These are phyloP conservation scores for Antheraea assamensis DNA, from an alignment of 2,888 invertebrate genomes.

Conservation along the genomic window DNA sequence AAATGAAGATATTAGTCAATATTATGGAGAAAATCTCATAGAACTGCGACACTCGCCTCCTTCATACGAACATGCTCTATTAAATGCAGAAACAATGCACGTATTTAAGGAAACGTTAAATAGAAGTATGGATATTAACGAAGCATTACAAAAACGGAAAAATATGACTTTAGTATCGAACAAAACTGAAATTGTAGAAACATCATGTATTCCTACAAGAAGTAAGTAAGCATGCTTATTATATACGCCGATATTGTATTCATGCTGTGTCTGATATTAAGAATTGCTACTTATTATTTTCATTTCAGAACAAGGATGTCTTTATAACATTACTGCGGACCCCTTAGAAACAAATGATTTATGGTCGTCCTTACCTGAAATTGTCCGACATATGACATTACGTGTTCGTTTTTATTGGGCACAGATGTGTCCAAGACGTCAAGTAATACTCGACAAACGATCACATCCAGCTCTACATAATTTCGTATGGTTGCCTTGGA, in stretches of 20 bases:
- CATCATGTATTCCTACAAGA: conserved; percentile 49
- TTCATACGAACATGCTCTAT: conserved; percentile 43
- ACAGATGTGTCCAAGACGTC: conserved; percentile 41
- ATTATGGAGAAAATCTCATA: conserved; percentile 42
- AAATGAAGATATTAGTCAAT: conserved; percentile 34
- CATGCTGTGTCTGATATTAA: too few species aligned
- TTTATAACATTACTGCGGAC: conserved; percentile 51
- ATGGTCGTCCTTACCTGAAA: conserved; percentile 46
- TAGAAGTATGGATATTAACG: conserved; percentile 37
- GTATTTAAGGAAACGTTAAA: conserved; percentile 48
- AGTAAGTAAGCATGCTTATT: conserved; percentile 34
- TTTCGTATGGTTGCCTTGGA: conserved; percentile 53
- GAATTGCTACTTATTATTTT: neutral
- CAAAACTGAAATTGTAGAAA: conserved; percentile 22
- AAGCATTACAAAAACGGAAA: conserved; percentile 40
- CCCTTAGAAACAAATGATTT: conserved; percentile 50
- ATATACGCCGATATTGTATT: conserved; percentile 8
- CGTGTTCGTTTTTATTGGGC: conserved; percentile 47
- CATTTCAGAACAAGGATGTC: conserved; percentile 51
- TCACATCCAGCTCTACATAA: conserved; percentile 45
- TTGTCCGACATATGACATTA: conserved; percentile 45
- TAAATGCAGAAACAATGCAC: conserved; percentile 42
- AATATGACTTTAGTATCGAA: conserved; percentile 28
- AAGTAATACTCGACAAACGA: conserved; percentile 39
- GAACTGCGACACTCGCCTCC: conserved; percentile 35